phyloP scores from a whole-genome alignment of 2,888 invertebrate genomes.

The Polymixis flavicincta region DNA sequence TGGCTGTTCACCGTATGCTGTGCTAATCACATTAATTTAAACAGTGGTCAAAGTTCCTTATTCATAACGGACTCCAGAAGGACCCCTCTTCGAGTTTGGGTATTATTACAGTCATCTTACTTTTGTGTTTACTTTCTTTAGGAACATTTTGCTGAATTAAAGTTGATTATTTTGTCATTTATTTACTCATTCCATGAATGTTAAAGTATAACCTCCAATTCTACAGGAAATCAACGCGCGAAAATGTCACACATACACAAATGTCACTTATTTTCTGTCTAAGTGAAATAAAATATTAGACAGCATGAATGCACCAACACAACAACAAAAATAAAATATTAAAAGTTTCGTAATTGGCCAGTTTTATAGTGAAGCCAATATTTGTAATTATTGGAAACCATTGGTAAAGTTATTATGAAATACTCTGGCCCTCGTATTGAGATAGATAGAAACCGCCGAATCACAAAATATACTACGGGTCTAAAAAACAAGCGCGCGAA shows the following conservation, averaged over 20 bases:
- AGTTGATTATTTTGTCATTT: not conserved
- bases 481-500: not conserved
- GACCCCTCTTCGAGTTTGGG: not conserved
- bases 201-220: not conserved
- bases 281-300: not conserved
- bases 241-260: not conserved
- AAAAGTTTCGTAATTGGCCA: not conserved
- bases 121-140: not conserved
- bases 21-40: not conserved
- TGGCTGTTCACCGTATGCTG: not conserved
- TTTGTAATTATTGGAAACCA: not conserved
- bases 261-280: slow-evolving; percentile 10
- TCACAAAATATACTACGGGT: not conserved
- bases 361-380: not conserved
- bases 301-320: not conserved
- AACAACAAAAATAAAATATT: not conserved
- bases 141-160: slow-evolving; percentile 7
- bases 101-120: not conserved
- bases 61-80: not conserved
- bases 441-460: not conserved
- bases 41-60: not conserved
- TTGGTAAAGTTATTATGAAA: slow-evolving; percentile 4
- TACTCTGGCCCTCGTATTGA: not conserved
- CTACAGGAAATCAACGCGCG: not conserved
- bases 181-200: not conserved